Base-by-base conservation (phyloP, 2,888 invertebrate genomes). In the Acrobasis suavella region DNA sequence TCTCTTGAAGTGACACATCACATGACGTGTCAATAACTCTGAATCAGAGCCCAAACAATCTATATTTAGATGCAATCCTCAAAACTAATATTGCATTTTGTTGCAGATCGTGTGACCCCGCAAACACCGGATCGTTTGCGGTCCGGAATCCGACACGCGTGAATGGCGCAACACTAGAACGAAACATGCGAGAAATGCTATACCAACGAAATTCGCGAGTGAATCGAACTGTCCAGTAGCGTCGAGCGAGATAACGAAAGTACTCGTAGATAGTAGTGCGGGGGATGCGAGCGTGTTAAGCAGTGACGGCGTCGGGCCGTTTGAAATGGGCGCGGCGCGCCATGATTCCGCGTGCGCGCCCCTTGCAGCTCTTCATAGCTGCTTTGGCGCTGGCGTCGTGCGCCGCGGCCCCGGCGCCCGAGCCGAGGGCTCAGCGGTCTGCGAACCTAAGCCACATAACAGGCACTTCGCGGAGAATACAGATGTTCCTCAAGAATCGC, bases 401-500 rank as follows among this genome's bases (percentile, higher is more conserved):
- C 86, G 92, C 92, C 83, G 91, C 89, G 78, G 91, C 92, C 75
- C 89, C 91, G 75, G 86, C 90, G 73, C 88, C 90, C 73, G 93
- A 88, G 84, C 85, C 91, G 84, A 94, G 95, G 84, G 95, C 95
- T 86, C 95, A 96, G 89, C 95, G 96, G 82, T 96, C 96, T 81
- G 96, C 96, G 78, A 96, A 96, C 92, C 93, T 96, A 82, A 96
- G 96, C 81, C 96, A 96, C 91, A 95, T 96, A 84, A 95, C 96
- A 76, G 96, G 96, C 85, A 95, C 96, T 66, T 94, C 95, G 71
- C 94, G 96, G 77, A 96, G 96, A 83, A 96, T 97, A 81, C 96
- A 96, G 92, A 94, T 97, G 94, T 96, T 95, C 93, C 95, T 97
- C 89, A 96, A 96, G 93, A 96, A 96, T 93, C 94, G 95, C 76